Conservation (phyloP, 2,113 vertebrate species). For the Semicossyphus pulcher region DNA sequence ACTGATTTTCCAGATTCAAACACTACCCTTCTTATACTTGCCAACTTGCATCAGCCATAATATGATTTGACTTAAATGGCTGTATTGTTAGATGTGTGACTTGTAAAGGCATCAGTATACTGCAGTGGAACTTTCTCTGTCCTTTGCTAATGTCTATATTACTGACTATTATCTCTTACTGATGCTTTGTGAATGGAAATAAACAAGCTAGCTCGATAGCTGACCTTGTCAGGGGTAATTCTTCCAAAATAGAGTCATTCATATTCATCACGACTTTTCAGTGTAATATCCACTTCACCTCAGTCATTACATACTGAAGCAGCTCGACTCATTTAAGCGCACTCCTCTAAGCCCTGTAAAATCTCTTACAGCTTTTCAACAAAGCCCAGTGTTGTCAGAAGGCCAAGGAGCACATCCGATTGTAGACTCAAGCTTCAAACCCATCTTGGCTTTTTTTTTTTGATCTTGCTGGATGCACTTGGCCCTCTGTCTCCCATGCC, state of each 20-base stretch:
- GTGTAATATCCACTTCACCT: constrained; percentile 60
- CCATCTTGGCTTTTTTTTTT: constrained; percentile 55
- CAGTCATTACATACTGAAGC: constrained; percentile 54
- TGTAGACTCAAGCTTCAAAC: constrained; percentile 57
- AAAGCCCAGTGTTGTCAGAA: constrained; percentile 59
- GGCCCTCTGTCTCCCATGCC: constrained; percentile 51
- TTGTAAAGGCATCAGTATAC: not conserved
- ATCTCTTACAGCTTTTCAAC: constrained; percentile 61
- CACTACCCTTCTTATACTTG: not conserved
- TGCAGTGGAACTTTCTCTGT: not conserved
- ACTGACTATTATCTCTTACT: constrained; percentile 8
- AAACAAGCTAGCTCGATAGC: constrained; percentile 44
- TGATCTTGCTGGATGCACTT: constrained; percentile 61
- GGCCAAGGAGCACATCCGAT: constrained; percentile 64
- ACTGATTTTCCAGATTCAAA: not conserved
- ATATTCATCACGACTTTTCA: constrained; percentile 54
- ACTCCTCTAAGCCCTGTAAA: constrained; percentile 61
- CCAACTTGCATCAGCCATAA: constrained; percentile 8
- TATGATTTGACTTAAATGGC: constrained; percentile 14
- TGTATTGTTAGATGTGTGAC: constrained; percentile 7
- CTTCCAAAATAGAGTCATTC: constrained; percentile 51
- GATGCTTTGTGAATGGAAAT: constrained; percentile 19
- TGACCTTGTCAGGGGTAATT: constrained; percentile 42
- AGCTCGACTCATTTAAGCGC: constrained; percentile 44
- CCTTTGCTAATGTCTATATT: not conserved